Percentiles rank a stretch among this genome's conserved stretches.
Evolutionary conservation across 1,140 invertebrate species (phyloP).

Genomic region (Drosophila equinoxialis): DNA sequence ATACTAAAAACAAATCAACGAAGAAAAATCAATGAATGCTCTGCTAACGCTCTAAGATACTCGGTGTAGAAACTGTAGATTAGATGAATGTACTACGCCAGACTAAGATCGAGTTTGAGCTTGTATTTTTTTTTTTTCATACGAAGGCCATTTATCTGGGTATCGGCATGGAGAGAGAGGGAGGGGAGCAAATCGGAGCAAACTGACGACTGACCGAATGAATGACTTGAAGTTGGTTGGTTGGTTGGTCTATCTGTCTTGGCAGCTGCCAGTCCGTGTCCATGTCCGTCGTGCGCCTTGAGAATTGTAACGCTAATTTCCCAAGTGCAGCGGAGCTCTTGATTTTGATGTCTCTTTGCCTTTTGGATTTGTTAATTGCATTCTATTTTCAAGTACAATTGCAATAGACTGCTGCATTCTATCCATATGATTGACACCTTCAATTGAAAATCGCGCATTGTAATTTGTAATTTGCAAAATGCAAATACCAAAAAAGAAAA

Average conservation of each 20-base stretch:
- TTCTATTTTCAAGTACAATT: slow-evolving; percentile 39
- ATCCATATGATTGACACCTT: slow-evolving; percentile 62
- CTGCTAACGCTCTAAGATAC: slow-evolving; percentile 25
- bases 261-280: slow-evolving; percentile 50
- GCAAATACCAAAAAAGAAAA: slow-evolving; percentile 35
- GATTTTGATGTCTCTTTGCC: slow-evolving; percentile 48
- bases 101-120: not conserved
- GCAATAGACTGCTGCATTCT: slow-evolving; percentile 6
- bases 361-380: slow-evolving; percentile 74
- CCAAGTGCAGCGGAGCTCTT: slow-evolving; percentile 23
- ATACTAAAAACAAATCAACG: slow-evolving; percentile 52
- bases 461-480: slow-evolving; percentile 45
- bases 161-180: not conserved
- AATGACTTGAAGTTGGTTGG: slow-evolving; percentile 41
- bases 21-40: slow-evolving; percentile 65
- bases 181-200: slow-evolving; percentile 23
- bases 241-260: slow-evolving; percentile 38
- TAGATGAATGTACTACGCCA: slow-evolving; percentile 58
- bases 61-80: slow-evolving; percentile 61
- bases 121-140: slow-evolving; percentile 35
- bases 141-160: slow-evolving; percentile 62
- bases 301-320: slow-evolving; percentile 77
- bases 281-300: slow-evolving; percentile 35
- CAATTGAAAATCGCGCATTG: slow-evolving; percentile 49
- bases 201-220: slow-evolving; percentile 54